phyloP scores from a whole-genome alignment of 35 echinoderm and acorn worm genomes.

The Apostichopus japonicus region DNA sequence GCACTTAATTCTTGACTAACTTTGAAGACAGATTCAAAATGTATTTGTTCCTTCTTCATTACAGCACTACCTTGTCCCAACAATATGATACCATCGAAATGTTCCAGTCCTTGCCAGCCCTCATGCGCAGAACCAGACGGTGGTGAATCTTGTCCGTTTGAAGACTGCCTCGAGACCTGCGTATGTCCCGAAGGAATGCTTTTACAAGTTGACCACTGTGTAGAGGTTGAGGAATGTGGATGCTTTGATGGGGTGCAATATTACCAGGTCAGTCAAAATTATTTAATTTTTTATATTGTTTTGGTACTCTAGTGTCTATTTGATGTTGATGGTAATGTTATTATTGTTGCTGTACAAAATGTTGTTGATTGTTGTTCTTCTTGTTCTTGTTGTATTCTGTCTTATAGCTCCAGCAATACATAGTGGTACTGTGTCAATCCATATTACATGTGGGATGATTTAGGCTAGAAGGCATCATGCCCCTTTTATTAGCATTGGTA shows the following conservation, averaged over 20 bases:
- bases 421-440: no score
- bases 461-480: no score
- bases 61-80: constrained; percentile 32
- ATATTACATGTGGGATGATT: no score
- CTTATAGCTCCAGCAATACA: no score
- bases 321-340: no score
- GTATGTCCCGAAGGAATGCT: constrained; percentile 53
- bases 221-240: constrained; percentile 51
- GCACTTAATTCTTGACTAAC: no score
- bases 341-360: no score
- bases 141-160: not conserved
- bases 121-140: constrained; percentile 44
- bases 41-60: not conserved
- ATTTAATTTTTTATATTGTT: no score
- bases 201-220: constrained; percentile 58
- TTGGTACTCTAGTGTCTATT: no score
- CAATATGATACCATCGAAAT: constrained; percentile 40
- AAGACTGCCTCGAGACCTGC: constrained; percentile 57
- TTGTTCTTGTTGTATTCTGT: no score
- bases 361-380: no score
- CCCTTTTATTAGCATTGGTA: no score
- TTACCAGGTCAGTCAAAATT: constrained; percentile 1
- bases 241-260: constrained; percentile 53
- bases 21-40: not conserved
- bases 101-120: constrained; percentile 52